Evolutionary conservation across 2,113 vertebrate genomes (phyloP).

Genomic region (Caretta caretta): DNA sequence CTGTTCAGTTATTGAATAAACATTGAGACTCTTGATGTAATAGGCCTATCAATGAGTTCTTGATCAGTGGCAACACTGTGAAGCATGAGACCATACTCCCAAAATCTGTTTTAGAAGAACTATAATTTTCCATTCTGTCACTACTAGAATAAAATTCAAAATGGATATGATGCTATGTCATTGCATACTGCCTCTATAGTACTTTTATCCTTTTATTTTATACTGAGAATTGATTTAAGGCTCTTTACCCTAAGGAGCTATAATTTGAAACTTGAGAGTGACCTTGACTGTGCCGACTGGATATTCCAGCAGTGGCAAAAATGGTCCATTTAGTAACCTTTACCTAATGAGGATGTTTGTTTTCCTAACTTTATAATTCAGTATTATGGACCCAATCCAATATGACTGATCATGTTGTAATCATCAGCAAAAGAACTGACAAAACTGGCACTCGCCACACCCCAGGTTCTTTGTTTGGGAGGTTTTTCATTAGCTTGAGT

Average conservation of each 20-base stretch:
- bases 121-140: not conserved
- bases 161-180: not conserved
- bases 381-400: not conserved
- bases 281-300: not conserved
- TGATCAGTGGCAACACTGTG: not conserved
- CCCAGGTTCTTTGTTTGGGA: not conserved
- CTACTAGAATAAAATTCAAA: not conserved
- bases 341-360: not conserved
- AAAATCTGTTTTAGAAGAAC: not conserved
- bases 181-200: not conserved
- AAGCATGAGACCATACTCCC: not conserved
- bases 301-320: not conserved
- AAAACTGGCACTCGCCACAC: not conserved
- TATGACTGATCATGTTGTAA: not conserved
- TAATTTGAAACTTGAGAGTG: not conserved
- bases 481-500: not conserved
- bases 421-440: not conserved
- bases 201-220: not conserved
- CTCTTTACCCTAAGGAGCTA: not conserved
- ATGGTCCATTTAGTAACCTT: not conserved
- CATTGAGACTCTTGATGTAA: not conserved
- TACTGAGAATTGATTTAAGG: not conserved
- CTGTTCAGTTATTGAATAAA: not conserved
- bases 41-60: not conserved
- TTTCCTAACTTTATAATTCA: not conserved